Base-by-base conservation (phyloP, 2,888 invertebrate species). In the Eupeodes luniger region DNA sequence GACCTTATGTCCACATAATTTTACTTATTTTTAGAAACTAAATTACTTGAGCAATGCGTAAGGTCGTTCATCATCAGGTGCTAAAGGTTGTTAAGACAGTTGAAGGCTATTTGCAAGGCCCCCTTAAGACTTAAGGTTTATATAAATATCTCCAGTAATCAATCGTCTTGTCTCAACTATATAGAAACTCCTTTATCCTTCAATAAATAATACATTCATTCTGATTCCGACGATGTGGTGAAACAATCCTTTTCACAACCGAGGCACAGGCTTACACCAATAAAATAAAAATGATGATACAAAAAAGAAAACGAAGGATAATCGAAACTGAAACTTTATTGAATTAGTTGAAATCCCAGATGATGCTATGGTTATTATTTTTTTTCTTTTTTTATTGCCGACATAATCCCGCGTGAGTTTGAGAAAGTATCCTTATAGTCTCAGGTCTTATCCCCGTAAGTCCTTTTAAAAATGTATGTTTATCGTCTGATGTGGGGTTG, bases 321-420 rank as follows among this genome's bases (percentile, higher is more conserved):
- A 69, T 66, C 57, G 66, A 78, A 78, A 59, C 66, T 77, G 77
- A 82, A 78, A 82, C 82, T 78, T 77, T 77, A 72, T 85, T 81
- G 81, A 85, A 85, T 77, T 61, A 61, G 72, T 77, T 85, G 44
- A 75, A 83, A 86, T 82, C 83, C 86, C 86, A 79, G 79, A 86
- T 83, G 83, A 79, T 86, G 74, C 75, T 59, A 82, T 86, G 78
- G 74, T 5, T 57, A 47, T 36, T 36, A 5, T 36, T 36, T 36
- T 40, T 40, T 7, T 5, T 57, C 44, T 55, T 79, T 70, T 79
- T 82, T 82, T 82, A 83, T 64, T 82, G 69, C 75, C 44, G 47
- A 75, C 69, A 82, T 86, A 86, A 83, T 82, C 78, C 86, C 72
- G n/a, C 57, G 81, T 85, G 76, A 81, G 74, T 78, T 67, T 61